Conservation (phyloP, 2,797 vertebrate genomes). For the Sebastes ruberrimus region DNA sequence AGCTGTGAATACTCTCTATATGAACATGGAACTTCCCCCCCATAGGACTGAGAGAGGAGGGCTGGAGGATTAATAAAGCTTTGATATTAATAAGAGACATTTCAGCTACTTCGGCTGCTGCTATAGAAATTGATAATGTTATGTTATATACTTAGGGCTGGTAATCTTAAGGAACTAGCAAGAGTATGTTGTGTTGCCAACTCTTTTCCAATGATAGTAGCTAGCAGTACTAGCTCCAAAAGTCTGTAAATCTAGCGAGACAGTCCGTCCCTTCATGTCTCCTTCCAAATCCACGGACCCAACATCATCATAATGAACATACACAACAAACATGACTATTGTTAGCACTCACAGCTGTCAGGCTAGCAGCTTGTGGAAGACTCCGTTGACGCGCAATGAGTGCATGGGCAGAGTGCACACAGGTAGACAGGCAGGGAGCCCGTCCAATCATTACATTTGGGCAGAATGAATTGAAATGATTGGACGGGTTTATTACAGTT, state of each 20-base stretch:
- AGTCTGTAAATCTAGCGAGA: background rate
- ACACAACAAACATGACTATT: too few relatives aligned
- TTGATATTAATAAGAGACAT: background rate
- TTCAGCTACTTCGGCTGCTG: background rate
- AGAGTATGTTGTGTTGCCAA: background rate
- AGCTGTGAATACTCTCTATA: background rate
- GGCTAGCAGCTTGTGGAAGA: too few relatives aligned
- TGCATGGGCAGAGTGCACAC: too few relatives aligned
- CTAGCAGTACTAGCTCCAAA: background rate
- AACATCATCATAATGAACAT: too few relatives aligned
- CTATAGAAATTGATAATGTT: background rate
- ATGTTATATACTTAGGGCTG: background rate
- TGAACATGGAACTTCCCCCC: background rate
- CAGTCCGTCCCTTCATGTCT: background rate
- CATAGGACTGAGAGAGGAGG: background rate
- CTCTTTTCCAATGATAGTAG: background rate
- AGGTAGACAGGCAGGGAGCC: too few relatives aligned
- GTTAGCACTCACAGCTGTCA: too few relatives aligned
- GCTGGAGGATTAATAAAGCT: background rate
- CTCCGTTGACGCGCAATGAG: too few relatives aligned
- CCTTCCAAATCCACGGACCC: background rate
- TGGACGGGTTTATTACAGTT: too few relatives aligned
- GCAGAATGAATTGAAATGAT: too few relatives aligned
- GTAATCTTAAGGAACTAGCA: background rate
- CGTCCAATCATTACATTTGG: too few relatives aligned